Conservation (phyloP, 1,140 invertebrate species). For the Drosophila virilis region DNA sequence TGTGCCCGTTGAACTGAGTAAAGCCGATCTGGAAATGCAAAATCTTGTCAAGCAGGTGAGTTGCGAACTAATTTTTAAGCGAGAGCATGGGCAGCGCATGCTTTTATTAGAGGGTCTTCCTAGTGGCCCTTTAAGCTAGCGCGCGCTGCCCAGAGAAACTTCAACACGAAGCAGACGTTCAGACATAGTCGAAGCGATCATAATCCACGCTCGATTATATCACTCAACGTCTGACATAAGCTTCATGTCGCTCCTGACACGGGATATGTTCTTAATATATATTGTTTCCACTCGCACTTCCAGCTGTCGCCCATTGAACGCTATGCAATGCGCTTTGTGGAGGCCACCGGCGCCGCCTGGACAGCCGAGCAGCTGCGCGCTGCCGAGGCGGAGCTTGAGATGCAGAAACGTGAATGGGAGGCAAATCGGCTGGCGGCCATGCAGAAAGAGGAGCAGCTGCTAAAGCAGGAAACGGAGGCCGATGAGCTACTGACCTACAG, state of each 20-base stretch:
- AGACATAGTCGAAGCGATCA: conserved; percentile 82
- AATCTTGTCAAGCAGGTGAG: conserved; percentile 92
- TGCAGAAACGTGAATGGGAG: conserved; percentile 97
- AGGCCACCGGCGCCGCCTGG: conserved; percentile 93
- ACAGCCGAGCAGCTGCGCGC: conserved; percentile 93
- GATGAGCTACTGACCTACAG: conserved; percentile 89
- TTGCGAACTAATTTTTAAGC: background rate
- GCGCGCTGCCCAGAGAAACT: conserved; percentile 61
- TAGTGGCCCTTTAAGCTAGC: conserved; percentile 39
- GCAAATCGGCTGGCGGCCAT: conserved; percentile 90
- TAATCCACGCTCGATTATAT: conserved; percentile 79
- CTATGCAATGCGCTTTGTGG: conserved; percentile 96
- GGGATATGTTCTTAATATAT: conserved; percentile 31
- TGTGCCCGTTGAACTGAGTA: conserved; percentile 88
- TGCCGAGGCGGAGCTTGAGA: conserved; percentile 95
- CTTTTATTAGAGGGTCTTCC: conserved; percentile 23
- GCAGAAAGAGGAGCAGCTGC: conserved; percentile 89
- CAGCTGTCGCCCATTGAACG: conserved; percentile 96
- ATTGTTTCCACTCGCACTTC: conserved; percentile 41
- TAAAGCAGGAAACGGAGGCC: conserved; percentile 88
- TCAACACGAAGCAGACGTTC: conserved; percentile 55
- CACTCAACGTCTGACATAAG: conserved; percentile 79
- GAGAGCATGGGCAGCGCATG: conserved; percentile 40
- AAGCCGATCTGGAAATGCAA: conserved; percentile 93
- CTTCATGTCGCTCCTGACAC: background rate